phyloP scores from a whole-genome alignment of 2,113 vertebrate genomes.

The Neopipo cinnamomea region DNA sequence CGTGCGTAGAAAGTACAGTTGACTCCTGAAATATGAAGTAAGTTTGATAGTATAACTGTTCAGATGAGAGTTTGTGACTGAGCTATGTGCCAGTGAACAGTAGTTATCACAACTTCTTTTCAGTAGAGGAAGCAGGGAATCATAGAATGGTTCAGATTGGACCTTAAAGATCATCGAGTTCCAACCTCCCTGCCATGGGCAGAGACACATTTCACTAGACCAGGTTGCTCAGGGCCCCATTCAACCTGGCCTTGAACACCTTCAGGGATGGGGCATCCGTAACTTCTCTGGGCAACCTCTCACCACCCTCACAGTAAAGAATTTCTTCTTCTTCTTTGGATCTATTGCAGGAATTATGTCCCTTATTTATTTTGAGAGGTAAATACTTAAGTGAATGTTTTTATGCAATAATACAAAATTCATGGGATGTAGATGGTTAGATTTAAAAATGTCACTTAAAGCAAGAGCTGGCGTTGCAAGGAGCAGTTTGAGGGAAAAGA shows the following conservation, averaged over 20 bases:
- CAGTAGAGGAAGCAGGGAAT: background rate
- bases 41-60: background rate
- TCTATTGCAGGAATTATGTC: background rate
- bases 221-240: background rate
- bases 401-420: background rate
- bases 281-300: background rate
- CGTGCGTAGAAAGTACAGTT: background rate
- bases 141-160: background rate
- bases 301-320: background rate
- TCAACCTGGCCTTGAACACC: background rate
- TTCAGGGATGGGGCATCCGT: background rate
- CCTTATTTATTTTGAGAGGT: background rate
- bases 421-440: background rate
- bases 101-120: background rate
- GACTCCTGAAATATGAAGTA: background rate
- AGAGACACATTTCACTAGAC: background rate
- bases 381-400: background rate
- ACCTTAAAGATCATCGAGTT: background rate
- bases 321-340: background rate
- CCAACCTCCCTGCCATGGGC: background rate
- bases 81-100: background rate
- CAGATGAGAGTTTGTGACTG: background rate
- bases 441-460: background rate
- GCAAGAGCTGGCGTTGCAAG: background rate
- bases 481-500: background rate